Percentiles rank a stretch among this genome's conserved stretches.
These are phyloP conservation scores for Crypturellus undulatus DNA, from an alignment of 2,113 vertebrate genomes.

Conservation along the genomic window DNA sequence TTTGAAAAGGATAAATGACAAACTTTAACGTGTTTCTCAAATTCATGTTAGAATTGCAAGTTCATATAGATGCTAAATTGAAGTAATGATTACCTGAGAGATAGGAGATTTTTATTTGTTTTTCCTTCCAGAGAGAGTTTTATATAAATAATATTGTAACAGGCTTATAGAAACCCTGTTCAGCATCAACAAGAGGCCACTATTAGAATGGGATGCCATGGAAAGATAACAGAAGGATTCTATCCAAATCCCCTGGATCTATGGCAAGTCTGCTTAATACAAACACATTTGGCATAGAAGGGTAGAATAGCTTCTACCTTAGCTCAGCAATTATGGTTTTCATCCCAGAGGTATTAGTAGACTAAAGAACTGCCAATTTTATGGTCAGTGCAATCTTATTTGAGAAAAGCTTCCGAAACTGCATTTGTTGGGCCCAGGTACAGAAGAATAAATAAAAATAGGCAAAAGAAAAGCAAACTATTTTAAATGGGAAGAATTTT, in stretches of 20 bases:
- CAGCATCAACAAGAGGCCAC: not conserved
- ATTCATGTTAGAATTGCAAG: not conserved
- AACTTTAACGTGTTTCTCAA: not conserved
- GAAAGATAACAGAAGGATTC: not conserved
- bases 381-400: not conserved
- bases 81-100: not conserved
- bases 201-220: not conserved
- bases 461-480: not conserved
- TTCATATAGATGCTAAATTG: not conserved
- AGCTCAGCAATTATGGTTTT: not conserved
- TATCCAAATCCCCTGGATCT: not conserved
- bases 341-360: not conserved
- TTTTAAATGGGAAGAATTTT: not conserved
- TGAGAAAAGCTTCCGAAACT: not conserved
- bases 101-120: not conserved
- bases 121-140: not conserved
- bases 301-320: not conserved
- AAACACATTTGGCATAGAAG: not conserved
- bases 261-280: not conserved
- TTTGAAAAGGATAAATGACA: not conserved
- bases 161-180: not conserved
- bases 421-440: not conserved
- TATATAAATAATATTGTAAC: not conserved
- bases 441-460: not conserved
- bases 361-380: not conserved